Evolutionary conservation across 2,888 invertebrate genomes (phyloP), one percentile per base, ranked within the genome.

Genomic region (Lasioglossum calceatum): DNA sequence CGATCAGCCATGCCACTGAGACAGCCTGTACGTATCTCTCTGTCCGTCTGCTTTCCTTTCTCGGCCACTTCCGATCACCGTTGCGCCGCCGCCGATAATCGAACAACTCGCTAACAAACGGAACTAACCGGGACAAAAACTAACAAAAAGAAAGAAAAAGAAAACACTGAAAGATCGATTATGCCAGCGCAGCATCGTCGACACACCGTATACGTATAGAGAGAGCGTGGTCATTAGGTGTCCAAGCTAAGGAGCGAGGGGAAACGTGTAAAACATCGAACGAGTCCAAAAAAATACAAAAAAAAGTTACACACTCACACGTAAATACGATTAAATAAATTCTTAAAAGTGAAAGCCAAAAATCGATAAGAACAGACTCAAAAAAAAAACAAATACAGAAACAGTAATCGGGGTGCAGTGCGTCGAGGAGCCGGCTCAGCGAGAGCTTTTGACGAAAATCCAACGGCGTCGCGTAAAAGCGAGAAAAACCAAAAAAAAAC

Each of bases 241-340:
- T 87, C 79, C 85, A 84, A 83, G 84, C 87, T 88, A 88, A 90
- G 91, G 90, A 92, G 90, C 90, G 90, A 92, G 86, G 90, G 92
- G 90, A 87, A 88, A 83, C 87, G 42, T 84, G 23, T 71, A 23
- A 71, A 71, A 71, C 71, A 23, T 71, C 71, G 71, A 42, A 42
- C 71, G 39, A 71, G 42, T 12, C 39, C 1, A 36, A 67, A 23
- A 19, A 67, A 85, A 32, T 74, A 61, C 8, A 67, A 67, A 83
- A 71, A 81, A 58, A 54, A 77, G 14, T n/a, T 47, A 64, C 27
- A 77, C 36, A 77, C 39, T 39, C 23, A 70, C 70, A 39, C 70
- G 70, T 70, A 23, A 64, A 32, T 64, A 58, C 58, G 64, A 64
- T 64, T 32, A 64, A 64, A 64, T 19, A 64, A 64, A 16, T 19